phyloP scores from a whole-genome alignment of 2,888 invertebrate species.

The Ptilodon capucinus region DNA sequence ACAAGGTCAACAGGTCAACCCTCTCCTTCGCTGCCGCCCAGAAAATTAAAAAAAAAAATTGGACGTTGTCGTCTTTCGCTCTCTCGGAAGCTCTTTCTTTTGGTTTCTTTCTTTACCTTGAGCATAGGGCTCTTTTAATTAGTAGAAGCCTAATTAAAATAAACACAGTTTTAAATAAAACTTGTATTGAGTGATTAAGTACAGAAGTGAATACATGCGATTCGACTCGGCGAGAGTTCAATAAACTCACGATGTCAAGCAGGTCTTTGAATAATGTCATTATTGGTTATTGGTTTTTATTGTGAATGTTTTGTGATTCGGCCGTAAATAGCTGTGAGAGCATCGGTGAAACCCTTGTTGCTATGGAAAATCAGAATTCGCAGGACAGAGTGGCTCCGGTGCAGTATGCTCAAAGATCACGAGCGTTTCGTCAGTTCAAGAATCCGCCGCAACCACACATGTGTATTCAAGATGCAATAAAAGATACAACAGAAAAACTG shows the following conservation, averaged over 20 bases:
- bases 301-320: slow-evolving; percentile 52
- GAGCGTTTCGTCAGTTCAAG: slow-evolving; percentile 86
- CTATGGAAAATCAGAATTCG: slow-evolving; percentile 72
- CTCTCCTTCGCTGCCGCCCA: neutral
- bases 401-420: slow-evolving; percentile 81
- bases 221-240: slow-evolving; percentile 61
- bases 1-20: neutral
- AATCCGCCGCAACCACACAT: slow-evolving; percentile 90
- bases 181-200: slow-evolving; percentile 41
- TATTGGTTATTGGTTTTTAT: slow-evolving; percentile 55
- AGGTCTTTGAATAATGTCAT: slow-evolving; percentile 59
- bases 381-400: slow-evolving; percentile 75
- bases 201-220: slow-evolving; percentile 35
- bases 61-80: slow-evolving; percentile 41
- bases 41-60: slow-evolving; percentile 32
- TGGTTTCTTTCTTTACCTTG: slow-evolving; percentile 42
- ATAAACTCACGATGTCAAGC: slow-evolving; percentile 64
- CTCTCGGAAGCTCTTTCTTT: slow-evolving; percentile 43
- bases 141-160: slow-evolving; percentile 35
- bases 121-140: slow-evolving; percentile 43
- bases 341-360: slow-evolving; percentile 34
- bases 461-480: slow-evolving; percentile 86
- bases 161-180: slow-evolving; percentile 36
- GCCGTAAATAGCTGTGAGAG: slow-evolving; percentile 36
- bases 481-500: slow-evolving; percentile 81